Evolutionary conservation across 2,113 vertebrate species (phyloP).

Genomic region (Pyxicephalus adspersus): DNA sequence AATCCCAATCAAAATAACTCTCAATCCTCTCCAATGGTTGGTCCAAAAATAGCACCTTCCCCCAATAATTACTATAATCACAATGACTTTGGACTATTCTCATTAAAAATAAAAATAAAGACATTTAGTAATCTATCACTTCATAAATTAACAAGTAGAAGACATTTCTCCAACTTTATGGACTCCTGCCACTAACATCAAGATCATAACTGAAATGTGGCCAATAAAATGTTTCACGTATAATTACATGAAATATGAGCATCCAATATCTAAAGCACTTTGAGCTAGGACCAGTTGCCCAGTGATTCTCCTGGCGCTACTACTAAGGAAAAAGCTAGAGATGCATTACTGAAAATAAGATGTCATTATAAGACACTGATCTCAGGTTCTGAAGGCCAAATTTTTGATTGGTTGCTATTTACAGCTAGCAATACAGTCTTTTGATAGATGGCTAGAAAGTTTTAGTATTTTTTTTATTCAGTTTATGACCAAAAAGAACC

Average conservation of each 20-base stretch:
- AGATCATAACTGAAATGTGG: conserved; percentile 16
- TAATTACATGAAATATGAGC: conserved; percentile 2
- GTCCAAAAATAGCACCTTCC: conserved; percentile 37
- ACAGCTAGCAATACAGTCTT: too few species aligned
- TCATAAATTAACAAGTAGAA: conserved; percentile 41
- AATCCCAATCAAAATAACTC: conserved; percentile 5
- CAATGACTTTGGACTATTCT: conserved; percentile 37
- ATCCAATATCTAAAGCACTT: background rate
- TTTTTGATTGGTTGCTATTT: too few species aligned
- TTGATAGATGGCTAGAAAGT: too few species aligned
- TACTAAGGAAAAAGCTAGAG: background rate
- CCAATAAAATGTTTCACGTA: conserved; percentile 15
- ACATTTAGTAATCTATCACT: conserved; percentile 29
- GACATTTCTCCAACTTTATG: conserved; percentile 33
- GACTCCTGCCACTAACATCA: conserved; percentile 30
- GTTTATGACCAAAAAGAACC: too few species aligned
- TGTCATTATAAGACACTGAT: too few species aligned
- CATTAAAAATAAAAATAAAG: conserved; percentile 45
- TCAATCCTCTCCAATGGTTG: background rate
- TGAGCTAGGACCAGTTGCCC: background rate
- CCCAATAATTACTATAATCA: conserved; percentile 33
- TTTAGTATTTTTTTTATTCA: too few species aligned
- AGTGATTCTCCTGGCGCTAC: background rate
- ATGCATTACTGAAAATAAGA: too few species aligned
- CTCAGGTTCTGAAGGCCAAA: too few species aligned